These are phyloP conservation scores for Apis dorsata DNA, from an alignment of 1,140 invertebrate genomes.

Conservation along the genomic window DNA sequence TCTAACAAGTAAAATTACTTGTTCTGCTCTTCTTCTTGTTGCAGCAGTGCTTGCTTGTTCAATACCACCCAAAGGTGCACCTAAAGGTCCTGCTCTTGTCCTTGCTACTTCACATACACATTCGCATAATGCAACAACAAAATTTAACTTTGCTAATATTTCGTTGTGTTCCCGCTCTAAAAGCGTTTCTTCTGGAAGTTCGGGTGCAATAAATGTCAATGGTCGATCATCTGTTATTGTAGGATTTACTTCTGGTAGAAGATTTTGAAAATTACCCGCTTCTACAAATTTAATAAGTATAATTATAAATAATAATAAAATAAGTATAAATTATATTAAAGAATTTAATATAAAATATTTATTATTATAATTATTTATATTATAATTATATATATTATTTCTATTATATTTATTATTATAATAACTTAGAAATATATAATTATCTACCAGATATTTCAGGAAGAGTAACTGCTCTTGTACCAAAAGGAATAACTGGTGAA, in stretches of 20 bases:
- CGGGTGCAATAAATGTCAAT: slow-evolving; percentile 92
- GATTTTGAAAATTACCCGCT: slow-evolving; percentile 82
- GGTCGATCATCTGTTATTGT: slow-evolving; percentile 81
- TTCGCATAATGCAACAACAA: slow-evolving; percentile 93
- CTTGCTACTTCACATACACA: slow-evolving; percentile 94
- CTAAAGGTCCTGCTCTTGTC: slow-evolving; percentile 86
- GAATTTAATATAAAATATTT: slow-evolving; percentile 21
- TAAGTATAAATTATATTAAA: background rate
- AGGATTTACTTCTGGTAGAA: slow-evolving; percentile 80
- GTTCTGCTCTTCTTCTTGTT: slow-evolving; percentile 87
- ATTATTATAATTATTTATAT: too few species aligned
- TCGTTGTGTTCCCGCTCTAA: slow-evolving; percentile 97
- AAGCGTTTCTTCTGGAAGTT: slow-evolving; percentile 96
- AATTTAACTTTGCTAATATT: slow-evolving; percentile 95
- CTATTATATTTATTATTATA: too few species aligned
- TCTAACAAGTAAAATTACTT: slow-evolving; percentile 93
- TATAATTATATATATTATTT: too few species aligned
- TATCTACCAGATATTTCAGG: slow-evolving; percentile 84
- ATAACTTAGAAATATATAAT: background rate
- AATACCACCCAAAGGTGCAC: slow-evolving; percentile 76
- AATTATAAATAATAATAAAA: too few species aligned
- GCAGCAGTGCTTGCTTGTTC: slow-evolving; percentile 77
- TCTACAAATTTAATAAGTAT: slow-evolving; percentile 73
- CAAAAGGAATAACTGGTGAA: slow-evolving; percentile 84
- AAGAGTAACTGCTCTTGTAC: slow-evolving; percentile 87